Base-by-base conservation (phyloP, 1,140 invertebrate species). In the Zaprionus vittiger region DNA sequence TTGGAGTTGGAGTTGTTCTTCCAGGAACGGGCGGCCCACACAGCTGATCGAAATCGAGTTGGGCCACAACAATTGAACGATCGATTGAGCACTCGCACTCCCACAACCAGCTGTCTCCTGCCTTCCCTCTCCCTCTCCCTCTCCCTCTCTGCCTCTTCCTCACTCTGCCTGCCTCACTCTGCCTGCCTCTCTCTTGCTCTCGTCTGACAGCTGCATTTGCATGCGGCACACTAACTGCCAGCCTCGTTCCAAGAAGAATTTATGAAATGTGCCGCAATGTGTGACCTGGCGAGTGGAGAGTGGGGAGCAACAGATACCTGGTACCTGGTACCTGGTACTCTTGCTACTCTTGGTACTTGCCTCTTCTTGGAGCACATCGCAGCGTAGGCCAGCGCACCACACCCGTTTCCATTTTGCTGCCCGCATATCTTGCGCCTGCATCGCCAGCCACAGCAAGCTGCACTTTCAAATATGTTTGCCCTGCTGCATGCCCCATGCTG, bases 261-360 rank as follows among this genome's bases (percentile, higher is more conserved):
- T 84, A 76, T 87, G 67, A 79, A 84, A 87, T 90, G 79, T 89
- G 79, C 73, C 63, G 28, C 61, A 49, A 49, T 37, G 17, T 41
- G 37, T 77, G 73, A 77, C 62, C 67, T 55, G 44, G 17, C n/a
- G 41, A 47, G n/a, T 47, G 41, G 41, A n/a, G 41, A 44, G 15
- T 44, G 41, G 41, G 17, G 41, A 38, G 37, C 14, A 15, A 4
- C 14, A 38, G 14, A 15, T 38, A 38, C 14, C 37, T 15, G 37
- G 37, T 38, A 37, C 34, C 4, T 2, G 34, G 41, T 17, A 17
- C 15, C 20, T 4, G 14, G 31, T 14, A 17, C 61, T 7, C 61
- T 7, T 28, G 24, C 9, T 22, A 31, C n/a, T 9, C 20, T 9
- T 31, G 11, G 4, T 52, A 52, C 24, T 22, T 9, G n/a, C 7